phyloP scores from a whole-genome alignment of 2,797 vertebrate species.

The Pipistrellus kuhlii region DNA sequence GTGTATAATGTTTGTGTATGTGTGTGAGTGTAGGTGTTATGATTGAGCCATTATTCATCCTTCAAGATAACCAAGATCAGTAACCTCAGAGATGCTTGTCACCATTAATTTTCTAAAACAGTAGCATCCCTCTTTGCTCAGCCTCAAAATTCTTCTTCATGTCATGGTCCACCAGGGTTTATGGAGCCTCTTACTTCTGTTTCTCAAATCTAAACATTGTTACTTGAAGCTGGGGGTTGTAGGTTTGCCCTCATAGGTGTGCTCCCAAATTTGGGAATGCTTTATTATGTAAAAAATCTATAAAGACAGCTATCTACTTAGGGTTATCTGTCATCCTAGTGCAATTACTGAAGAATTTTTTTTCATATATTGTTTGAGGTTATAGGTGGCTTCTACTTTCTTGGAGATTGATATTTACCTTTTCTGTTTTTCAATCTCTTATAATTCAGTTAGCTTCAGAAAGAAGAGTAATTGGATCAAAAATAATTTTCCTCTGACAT shows the following conservation, averaged over 20 bases:
- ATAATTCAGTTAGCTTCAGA: neutral
- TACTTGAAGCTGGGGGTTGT: neutral
- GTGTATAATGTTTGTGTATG: neutral
- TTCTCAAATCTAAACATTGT: neutral
- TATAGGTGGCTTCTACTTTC: neutral
- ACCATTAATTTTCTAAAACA: neutral
- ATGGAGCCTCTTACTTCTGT: neutral
- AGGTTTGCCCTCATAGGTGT: neutral
- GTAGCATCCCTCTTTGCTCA: neutral
- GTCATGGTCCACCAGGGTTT: neutral
- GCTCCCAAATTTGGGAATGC: neutral
- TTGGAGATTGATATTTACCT: neutral
- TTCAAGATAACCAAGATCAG: neutral
- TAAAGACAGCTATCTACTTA: neutral
- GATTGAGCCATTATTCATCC: neutral
- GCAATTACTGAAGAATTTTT: neutral
- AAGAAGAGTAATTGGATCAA: neutral
- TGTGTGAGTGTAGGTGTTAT: neutral
- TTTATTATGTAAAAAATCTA: neutral
- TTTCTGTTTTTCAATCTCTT: neutral
- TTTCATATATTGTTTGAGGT: neutral
- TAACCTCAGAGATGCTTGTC: neutral
- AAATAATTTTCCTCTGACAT: neutral
- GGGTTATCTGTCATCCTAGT: neutral
- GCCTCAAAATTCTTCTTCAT: neutral